Evolutionary conservation across 2,797 vertebrate genomes (phyloP), one percentile per base, ranked within the genome.

Genomic region (Sciurus carolinensis): DNA sequence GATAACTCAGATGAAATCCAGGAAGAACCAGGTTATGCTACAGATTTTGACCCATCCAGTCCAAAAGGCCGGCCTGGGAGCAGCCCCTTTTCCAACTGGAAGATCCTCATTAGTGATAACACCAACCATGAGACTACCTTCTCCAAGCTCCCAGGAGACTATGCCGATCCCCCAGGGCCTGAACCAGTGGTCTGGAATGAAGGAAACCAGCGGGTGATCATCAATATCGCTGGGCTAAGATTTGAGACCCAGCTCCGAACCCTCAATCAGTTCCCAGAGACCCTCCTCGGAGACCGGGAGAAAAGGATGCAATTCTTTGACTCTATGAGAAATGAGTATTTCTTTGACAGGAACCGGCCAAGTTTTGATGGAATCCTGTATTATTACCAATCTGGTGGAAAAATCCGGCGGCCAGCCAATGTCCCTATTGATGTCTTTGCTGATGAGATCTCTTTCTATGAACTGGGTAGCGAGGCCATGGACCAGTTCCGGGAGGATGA

Each of bases 291-390:
- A 57, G 99, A 99, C 96, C 99, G 99, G 0, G 99, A 99, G 77
- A 99, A 99, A 98, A 99, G 99, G 97, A 99, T 99, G 96, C 98
- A 98, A 36, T 99, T 99, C 98, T 99, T 99, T 1, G 99, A 99
- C 98, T 99, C 99, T 15, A 99, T 99, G 99, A 99, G 98, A 97
- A 99, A 99, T 0, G 99, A 99, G 26, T 99, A 99, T 95, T 99
- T 99, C 98, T 99, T 99, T 90, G 99, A 99, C 92, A 98, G 99
- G 96, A 99, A 99, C 97, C 99, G 99, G 6, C 99, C 99, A 20
- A 99, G 99, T 94, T 99, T 99, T 95, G 99, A 99, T 96, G 99
- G 99, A 54, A 99, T 99, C 95, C 98, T 99, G 5, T 99, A 99
- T 98, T 99, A 99, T 96, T 99, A 99, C 91, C 99, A 99, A 90